Conservation (phyloP, 35 echinoderm and acorn worm species). For the Lytechinus pictus region DNA sequence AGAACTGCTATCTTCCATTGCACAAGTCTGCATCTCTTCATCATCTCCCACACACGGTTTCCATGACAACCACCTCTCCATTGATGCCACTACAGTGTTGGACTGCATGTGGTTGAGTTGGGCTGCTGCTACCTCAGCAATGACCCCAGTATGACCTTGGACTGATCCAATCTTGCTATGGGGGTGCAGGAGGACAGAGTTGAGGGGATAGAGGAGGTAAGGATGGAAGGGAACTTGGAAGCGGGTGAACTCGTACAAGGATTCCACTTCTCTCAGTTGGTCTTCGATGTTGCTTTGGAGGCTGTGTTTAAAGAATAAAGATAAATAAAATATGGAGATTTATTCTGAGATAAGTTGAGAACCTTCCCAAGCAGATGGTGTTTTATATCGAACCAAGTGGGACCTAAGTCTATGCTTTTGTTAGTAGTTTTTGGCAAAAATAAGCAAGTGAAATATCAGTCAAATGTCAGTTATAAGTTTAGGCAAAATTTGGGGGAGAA, state of each 20-base stretch:
- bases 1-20: neutral
- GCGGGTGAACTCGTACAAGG: conserved; percentile 11
- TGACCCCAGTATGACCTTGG: conserved; percentile 42
- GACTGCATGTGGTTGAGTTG: conserved; percentile 38
- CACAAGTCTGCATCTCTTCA: neutral
- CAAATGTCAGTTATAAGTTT: too few species aligned
- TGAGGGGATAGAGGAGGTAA: conserved; percentile 38
- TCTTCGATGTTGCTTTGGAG: neutral
- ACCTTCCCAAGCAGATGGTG: too few species aligned
- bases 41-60: conserved; percentile 41
- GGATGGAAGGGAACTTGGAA: conserved; percentile 51
- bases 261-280: neutral
- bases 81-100: conserved; percentile 24
- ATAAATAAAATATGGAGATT: neutral
- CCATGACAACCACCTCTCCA: conserved; percentile 76
- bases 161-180: conserved; percentile 24
- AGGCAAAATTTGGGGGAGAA: too few species aligned
- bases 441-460: too few species aligned
- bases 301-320: neutral
- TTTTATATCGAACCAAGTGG: too few species aligned
- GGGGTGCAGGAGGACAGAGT: conserved; percentile 21
- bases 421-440: too few species aligned
- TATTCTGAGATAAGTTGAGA: too few species aligned
- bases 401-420: too few species aligned
- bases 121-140: conserved; percentile 36